Evolutionary conservation across 2,888 invertebrate genomes (phyloP), one percentile per base, ranked within the genome.

Genomic region (Ypsolopha scabrella): DNA sequence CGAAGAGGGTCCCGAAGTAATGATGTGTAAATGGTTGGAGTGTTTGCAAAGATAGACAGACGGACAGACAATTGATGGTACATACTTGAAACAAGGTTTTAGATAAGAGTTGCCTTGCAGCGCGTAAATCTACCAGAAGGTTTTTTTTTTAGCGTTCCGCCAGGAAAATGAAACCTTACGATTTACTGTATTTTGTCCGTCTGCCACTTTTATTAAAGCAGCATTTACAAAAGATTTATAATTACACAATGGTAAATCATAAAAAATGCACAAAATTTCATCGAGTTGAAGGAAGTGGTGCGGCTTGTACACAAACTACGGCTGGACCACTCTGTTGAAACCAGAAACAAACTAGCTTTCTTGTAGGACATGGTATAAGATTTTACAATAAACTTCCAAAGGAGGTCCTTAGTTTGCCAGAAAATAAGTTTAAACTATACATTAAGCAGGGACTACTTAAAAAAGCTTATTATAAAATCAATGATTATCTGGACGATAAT

Each of bases 1-100:
- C 24, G 2, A 3, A 24, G 24, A 46, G 47, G 51, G 46, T 41
- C 24, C 24, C 24, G 35, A 47, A 35, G 38, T 51, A 51, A 51
- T 47, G 51, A 51, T 51, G 47, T 51, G 51, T 35, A 51, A 51
- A 51, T 47, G 14, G 47, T 34, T 11, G 39, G n/a, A 39, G 24
- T 24, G 24, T 24, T 24, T 24, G 4, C 24, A 24, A 4, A 24
- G 24, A 24, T 24, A 24, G 24, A 24, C 24, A 3, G 24, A 24
- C 24, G 24, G 24, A 24, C 24, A 24, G 24, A 24, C 24, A 24
- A 24, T 24, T 24, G 24, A 3, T 24, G 4, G 39, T 39, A 39
- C 8, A 11, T 6, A 39, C 38, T 38, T 38, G 38, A 38, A 38
- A 6, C 9, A n/a, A 10, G 9, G 39, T 10, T 10, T 39, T 11